Evolutionary conservation across 2,113 vertebrate genomes (phyloP), one percentile per base, ranked within the genome.

Genomic region (Dascyllus trimaculatus): DNA sequence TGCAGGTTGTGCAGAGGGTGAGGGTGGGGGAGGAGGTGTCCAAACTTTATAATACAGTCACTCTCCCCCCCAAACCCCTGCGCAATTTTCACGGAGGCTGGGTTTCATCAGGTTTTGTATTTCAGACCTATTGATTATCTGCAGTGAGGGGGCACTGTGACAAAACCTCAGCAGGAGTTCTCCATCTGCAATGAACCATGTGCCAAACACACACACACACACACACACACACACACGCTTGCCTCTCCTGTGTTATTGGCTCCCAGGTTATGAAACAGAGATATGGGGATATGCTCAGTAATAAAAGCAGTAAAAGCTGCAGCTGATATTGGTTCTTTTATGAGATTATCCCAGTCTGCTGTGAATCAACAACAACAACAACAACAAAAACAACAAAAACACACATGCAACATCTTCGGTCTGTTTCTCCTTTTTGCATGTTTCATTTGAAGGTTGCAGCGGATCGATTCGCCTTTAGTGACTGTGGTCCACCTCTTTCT

Each of bases 121-220:
- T 93, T 92, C 79, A 89, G 85, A 84, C 76, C 75, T 89, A 92
- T 92, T 90, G 92, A 93, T 93, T 91, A 89, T 85, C 89, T 79
- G 61, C 86, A 85, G 71, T 72, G 79, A 76, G 65, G 66, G 66
- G 68, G 59, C 81, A 78, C 82, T 65, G 73, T 89, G 88, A 89
- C 90, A 87, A 88, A 90, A 78, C 80, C 85, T 90, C 83, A 81
- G 90, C 88, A 83, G 72, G 89, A 85, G 86, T 78, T 76, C 88
- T 90, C 85, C 79, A 86, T 91, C 88, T 85, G 81, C 66, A 86
- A 69, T 81, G 67, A 82, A 51, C 84, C 88, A 82, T 59, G 54
- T 71, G 84, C 81, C 78, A 83, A 73, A 64, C 38, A 78, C 25
- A 71, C 48, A 2, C 74, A 29, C 52, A 53, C 25, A 51, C 74